Evolutionary conservation across 2,888 invertebrate species (phyloP), one percentile per base, ranked within the genome.

Genomic region (Steinernema scapterisci): DNA sequence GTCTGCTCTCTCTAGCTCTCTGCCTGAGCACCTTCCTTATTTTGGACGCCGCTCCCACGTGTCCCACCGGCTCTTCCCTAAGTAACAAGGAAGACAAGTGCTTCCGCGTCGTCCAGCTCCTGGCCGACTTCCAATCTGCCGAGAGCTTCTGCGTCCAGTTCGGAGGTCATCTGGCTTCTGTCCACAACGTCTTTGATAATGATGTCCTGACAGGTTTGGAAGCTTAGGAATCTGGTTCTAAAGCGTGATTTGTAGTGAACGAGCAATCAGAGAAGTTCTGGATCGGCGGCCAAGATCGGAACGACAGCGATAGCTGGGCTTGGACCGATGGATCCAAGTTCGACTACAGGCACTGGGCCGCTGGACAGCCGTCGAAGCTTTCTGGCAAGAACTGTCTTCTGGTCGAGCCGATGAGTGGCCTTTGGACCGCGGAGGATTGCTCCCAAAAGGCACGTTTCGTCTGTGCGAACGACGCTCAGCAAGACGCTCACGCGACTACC

Each of bases 281-380:
- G 54, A 21, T 54, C 25, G 54, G 54, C 7, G 54, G 23, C 3
- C 48, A 16, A 48, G 48, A 48, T 16, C n/a, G 13, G 13, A 21
- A 54, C 21, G 21, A 16, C 63, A 31, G 31, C 31, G 31, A 31
- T 3, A 31, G 5, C 3, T 63, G 63, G 63, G 9, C 2, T 2
- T 63, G 63, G 63, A 27, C 16, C 31, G 63, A 63, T 31, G 63
- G 63, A 63, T 31, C 63, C 7, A 1, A 7, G 16, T 63, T 31
- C 63, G n/a, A 63, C 31, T 63, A 31, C 31, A 63, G 7, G 5
- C 13, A 63, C 63, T 63, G 27, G 27, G 63, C 63, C 1, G 63
- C 27, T 16, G 63, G 63, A 38, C 27, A 25, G 27, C 25, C 31
- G 1, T 2, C 13, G 1, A 3, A 9, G 3, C 38, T 6, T 38